Evolutionary conservation across 2,113 vertebrate species (phyloP).

Genomic region (Tiliqua scincoides): DNA sequence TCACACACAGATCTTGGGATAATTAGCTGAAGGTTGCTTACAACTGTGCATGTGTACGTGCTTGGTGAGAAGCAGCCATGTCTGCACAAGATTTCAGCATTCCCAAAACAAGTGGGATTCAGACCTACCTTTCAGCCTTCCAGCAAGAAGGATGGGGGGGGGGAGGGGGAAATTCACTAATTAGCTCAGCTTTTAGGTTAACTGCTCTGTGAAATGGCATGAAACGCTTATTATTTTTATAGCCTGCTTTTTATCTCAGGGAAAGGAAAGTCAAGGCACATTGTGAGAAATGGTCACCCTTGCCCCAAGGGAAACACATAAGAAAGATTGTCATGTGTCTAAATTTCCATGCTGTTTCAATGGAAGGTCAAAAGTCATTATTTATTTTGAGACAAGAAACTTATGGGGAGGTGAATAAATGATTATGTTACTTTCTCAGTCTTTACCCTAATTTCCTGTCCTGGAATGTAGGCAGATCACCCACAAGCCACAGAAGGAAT

Average conservation of each 20-base stretch:
- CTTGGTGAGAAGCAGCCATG: not conserved
- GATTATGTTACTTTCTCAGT: slow-evolving; percentile 49
- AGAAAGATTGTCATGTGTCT: slow-evolving; percentile 27
- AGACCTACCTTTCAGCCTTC: not conserved
- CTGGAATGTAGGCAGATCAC: slow-evolving; percentile 32
- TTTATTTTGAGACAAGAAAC: slow-evolving; percentile 52
- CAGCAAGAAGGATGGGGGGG: not conserved
- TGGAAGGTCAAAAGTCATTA: slow-evolving; percentile 39
- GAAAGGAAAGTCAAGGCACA: not conserved
- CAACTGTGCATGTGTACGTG: accelerated
- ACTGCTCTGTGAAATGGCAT: not conserved
- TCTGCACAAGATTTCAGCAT: not conserved
- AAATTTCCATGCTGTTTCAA: slow-evolving; percentile 40
- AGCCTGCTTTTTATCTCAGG: slow-evolving; percentile 7
- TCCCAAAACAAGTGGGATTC: not conserved
- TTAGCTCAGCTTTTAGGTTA: not conserved
- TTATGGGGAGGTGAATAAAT: slow-evolving; percentile 44
- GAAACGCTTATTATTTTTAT: slow-evolving; percentile 41
- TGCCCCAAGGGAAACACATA: not conserved
- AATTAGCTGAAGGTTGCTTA: accelerated
- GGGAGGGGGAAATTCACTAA: accelerated
- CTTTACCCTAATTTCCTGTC: slow-evolving; percentile 57
- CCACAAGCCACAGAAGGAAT: slow-evolving; percentile 38
- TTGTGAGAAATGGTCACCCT: not conserved
- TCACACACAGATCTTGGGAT: accelerated